Evolutionary conservation across 2,113 vertebrate genomes (phyloP).

Genomic region (Ammodytes dubius): DNA sequence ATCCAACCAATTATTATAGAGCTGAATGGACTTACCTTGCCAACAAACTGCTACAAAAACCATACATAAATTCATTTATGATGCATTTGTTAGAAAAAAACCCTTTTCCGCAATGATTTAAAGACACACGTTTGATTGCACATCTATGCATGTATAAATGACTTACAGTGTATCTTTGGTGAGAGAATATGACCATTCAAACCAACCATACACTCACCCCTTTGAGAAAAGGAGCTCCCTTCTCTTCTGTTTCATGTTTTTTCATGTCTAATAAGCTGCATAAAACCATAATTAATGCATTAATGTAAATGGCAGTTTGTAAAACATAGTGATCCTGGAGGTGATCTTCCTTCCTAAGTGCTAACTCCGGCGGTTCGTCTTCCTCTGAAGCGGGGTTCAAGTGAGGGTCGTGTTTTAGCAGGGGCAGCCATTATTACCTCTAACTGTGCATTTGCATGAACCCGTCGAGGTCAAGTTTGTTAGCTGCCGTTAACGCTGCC

Average conservation of each 20-base stretch:
- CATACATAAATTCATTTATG: too few species aligned
- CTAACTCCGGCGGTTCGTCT: conserved; percentile 13
- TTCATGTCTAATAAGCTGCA: conserved; percentile 4
- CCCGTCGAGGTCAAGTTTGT: conserved; percentile 62
- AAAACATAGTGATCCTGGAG: conserved; percentile 11
- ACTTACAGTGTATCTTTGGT: not conserved
- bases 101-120: too few species aligned
- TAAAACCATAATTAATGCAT: conserved; percentile 25
- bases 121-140: not conserved
- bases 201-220: too few species aligned
- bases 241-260: not conserved
- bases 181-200: not conserved
- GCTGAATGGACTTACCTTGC: too few species aligned
- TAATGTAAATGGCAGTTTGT: conserved; percentile 36
- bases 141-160: not conserved
- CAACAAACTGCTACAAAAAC: too few species aligned
- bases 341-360: conserved; percentile 33
- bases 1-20: too few species aligned
- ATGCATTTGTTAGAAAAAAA: too few species aligned
- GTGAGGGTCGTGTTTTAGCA: conserved; percentile 42
- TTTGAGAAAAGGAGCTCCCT: not conserved
- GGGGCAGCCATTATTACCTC: conserved; percentile 50
- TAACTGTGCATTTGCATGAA: conserved; percentile 47
- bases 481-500: conserved; percentile 42
- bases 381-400: conserved; percentile 52